Evolutionary conservation across 37 sponge, comb jelly and placozoan species (phyloP).

Genomic region (Cladorhizidae sp.): DNA sequence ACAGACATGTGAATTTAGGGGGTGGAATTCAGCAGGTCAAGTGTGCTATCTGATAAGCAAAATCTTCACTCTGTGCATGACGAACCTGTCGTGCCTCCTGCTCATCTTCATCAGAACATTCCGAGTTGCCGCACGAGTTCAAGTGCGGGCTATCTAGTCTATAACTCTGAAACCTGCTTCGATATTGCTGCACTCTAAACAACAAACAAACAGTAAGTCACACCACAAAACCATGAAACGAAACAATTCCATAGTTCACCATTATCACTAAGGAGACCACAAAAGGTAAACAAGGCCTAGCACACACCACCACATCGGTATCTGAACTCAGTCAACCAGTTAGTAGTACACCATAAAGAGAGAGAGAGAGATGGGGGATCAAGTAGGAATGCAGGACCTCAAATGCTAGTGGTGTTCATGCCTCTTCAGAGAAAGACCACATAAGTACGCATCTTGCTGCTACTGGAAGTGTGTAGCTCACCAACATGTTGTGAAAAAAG

Average conservation of each 20-base stretch:
- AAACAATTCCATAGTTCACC: background rate
- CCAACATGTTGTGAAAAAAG: no score
- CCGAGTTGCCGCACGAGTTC: slow-evolving; percentile 68
- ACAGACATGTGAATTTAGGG: background rate
- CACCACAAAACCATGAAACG: background rate
- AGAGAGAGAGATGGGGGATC: no score
- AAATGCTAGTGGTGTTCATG: no score
- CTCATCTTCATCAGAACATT: slow-evolving; percentile 70
- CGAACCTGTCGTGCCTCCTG: slow-evolving; percentile 9
- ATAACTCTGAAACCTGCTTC: slow-evolving; percentile 25
- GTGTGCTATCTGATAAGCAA: no score
- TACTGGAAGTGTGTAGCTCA: no score
- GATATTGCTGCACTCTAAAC: slow-evolving; percentile 44
- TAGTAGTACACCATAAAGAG: no score
- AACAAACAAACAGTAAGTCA: background rate
- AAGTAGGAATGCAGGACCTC: no score
- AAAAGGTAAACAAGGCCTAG: slow-evolving; percentile 6
- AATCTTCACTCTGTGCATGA: background rate
- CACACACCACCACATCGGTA: no score
- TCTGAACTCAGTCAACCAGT: no score
- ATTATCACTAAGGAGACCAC: slow-evolving; percentile 23
- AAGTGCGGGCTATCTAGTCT: slow-evolving; percentile 25
- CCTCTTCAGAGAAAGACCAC: no score
- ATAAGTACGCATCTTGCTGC: no score
- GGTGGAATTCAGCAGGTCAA: background rate